Evolutionary conservation across 2,113 vertebrate species (phyloP).

Genomic region (Lagopus leucura): DNA sequence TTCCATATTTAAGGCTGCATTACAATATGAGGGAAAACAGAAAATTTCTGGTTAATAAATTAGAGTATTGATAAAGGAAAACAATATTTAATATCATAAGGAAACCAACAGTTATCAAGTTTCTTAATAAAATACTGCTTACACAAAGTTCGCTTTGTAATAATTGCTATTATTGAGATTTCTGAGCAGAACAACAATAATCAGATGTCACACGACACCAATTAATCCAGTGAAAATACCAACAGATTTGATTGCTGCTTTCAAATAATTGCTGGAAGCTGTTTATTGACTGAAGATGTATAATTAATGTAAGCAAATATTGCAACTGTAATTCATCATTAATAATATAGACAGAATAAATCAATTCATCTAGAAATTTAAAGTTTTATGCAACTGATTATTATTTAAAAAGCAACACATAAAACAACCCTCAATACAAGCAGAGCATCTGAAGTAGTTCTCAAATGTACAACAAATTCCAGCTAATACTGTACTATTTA

Average conservation of each 20-base stretch:
- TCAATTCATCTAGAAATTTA: not conserved
- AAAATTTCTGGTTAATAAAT: not conserved
- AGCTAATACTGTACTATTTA: not conserved
- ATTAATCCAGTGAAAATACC: conserved; percentile 1
- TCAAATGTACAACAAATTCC: not conserved
- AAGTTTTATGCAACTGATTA: not conserved
- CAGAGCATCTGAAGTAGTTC: not conserved
- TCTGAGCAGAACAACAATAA: not conserved
- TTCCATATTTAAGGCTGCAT: not conserved
- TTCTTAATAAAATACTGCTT: not conserved
- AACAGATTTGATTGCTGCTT: not conserved
- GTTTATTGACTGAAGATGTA: conserved; percentile 26
- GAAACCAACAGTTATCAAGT: not conserved
- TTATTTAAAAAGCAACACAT: not conserved
- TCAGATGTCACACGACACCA: not conserved
- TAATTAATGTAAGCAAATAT: conserved; percentile 13
- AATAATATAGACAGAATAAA: conserved; percentile 9
- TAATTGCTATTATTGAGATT: not conserved
- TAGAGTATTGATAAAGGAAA: not conserved
- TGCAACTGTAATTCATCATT: not conserved
- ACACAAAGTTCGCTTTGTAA: not conserved
- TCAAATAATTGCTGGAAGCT: conserved; percentile 17
- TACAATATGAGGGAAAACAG: not conserved
- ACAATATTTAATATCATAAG: not conserved
- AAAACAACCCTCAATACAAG: not conserved